A percentile compares a stretch with the other conserved stretches of the same genome.
Conservation (phyloP, 1,140 invertebrate genomes). For the Goniozus legneri region DNA sequence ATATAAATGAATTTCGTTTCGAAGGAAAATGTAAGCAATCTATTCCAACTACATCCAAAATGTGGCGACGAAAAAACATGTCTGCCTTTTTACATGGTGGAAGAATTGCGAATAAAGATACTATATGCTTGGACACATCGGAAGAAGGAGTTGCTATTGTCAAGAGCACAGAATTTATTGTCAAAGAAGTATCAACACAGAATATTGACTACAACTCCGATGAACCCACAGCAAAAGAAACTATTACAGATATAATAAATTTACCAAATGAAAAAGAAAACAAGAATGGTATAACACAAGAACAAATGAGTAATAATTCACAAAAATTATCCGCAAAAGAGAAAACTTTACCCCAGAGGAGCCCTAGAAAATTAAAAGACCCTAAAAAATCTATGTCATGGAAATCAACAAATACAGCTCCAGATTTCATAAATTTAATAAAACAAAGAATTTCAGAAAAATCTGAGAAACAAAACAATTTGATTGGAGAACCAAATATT, state of each 20-base stretch:
- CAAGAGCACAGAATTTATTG: constrained; percentile 34
- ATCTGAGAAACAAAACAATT: constrained; percentile 13
- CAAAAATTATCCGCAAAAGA: background rate
- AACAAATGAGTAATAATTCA: too few species aligned
- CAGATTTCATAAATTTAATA: constrained; percentile 42
- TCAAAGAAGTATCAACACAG: constrained; percentile 18
- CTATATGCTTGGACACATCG: constrained; percentile 31
- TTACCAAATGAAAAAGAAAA: too few species aligned
- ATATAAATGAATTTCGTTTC: constrained; percentile 39
- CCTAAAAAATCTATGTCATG: background rate
- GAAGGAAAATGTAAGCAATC: constrained; percentile 38
- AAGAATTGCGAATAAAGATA: constrained; percentile 42
- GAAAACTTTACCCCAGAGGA: constrained; percentile 4
- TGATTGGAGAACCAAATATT: background rate
- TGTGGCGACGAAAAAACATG: constrained; percentile 42
- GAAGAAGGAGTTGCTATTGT: constrained; percentile 35
- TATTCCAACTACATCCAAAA: constrained; percentile 40
- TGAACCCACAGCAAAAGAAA: background rate
- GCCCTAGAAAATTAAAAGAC: constrained; percentile 1
- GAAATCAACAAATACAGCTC: constrained; percentile 7
- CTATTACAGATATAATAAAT: background rate
- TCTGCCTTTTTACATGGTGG: constrained; percentile 41
- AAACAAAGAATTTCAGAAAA: constrained; percentile 36
- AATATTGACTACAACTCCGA: constrained; percentile 4
- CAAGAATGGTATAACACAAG: background rate